A percentile compares a stretch with the other conserved stretches of the same genome.
These are phyloP conservation scores for Conus canariensis DNA, from an alignment of 2,888 invertebrate species.

Conservation along the genomic window DNA sequence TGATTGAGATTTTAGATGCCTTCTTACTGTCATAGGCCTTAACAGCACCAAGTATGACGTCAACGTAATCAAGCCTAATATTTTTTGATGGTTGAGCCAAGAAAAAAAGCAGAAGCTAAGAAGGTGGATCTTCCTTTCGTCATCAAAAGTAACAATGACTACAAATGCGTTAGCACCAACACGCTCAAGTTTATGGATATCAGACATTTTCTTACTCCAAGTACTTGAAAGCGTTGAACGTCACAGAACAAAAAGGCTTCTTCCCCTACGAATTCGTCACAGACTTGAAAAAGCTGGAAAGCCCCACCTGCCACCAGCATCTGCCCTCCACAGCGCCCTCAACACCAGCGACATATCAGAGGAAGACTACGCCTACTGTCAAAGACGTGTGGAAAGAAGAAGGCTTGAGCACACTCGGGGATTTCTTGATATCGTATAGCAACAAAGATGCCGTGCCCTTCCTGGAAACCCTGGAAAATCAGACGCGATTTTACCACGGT, in stretches of 20 bases:
- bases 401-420: constrained; percentile 50
- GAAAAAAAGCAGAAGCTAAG: background rate
- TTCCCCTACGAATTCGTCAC: constrained; percentile 35
- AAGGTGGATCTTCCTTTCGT: too few species aligned
- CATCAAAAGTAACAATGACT: constrained; percentile 20
- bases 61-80: constrained; percentile 11
- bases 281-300: background rate
- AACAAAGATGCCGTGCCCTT: constrained; percentile 54
- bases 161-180: background rate
- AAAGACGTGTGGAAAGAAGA: constrained; percentile 50
- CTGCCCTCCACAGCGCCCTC: constrained; percentile 22
- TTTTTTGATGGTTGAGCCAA: background rate
- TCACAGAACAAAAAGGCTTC: constrained; percentile 42
- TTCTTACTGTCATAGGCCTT: background rate
- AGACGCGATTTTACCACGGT: constrained; percentile 50
- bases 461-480: constrained; percentile 50
- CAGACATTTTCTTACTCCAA: constrained; percentile 48
- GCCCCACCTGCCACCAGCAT: background rate
- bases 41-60: background rate
- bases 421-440: background rate
- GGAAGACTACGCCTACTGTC: constrained; percentile 30
- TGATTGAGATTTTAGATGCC: background rate
- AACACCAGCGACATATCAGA: background rate
- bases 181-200: constrained; percentile 53
- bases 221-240: constrained; percentile 54